phyloP scores from a whole-genome alignment of 2,797 vertebrate genomes.

The Xenentodon cancila region DNA sequence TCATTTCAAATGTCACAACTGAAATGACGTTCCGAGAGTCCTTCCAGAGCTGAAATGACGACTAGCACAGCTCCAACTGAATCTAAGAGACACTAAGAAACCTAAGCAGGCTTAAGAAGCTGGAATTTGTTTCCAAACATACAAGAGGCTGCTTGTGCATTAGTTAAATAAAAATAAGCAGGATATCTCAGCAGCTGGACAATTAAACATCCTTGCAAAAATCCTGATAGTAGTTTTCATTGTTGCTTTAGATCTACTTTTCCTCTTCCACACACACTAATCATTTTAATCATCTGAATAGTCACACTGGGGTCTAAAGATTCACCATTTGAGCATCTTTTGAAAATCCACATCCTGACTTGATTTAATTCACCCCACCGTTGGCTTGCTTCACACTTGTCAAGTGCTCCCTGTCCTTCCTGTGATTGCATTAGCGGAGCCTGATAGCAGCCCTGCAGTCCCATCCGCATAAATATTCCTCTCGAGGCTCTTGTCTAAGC shows the following conservation, averaged over 20 bases:
- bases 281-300: slow-evolving; percentile 63
- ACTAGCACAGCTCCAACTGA: too few relatives aligned
- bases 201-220: slow-evolving; percentile 25
- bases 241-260: slow-evolving; percentile 41
- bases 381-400: slow-evolving; percentile 68
- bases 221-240: slow-evolving; percentile 13
- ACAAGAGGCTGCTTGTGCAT: slow-evolving; percentile 7
- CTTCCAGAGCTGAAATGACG: too few relatives aligned
- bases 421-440: slow-evolving; percentile 77
- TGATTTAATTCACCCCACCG: slow-evolving; percentile 68
- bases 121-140: slow-evolving; percentile 10
- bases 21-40: too few relatives aligned
- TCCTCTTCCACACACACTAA: slow-evolving; percentile 42
- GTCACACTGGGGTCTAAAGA: slow-evolving; percentile 69
- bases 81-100: not conserved
- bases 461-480: slow-evolving; percentile 73
- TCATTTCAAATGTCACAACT: too few relatives aligned
- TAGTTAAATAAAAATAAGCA: not conserved
- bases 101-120: not conserved
- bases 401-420: slow-evolving; percentile 78
- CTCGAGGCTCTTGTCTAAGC: slow-evolving; percentile 80
- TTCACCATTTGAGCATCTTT: slow-evolving; percentile 62
- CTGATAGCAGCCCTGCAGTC: slow-evolving; percentile 67
- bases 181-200: slow-evolving; percentile 39
- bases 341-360: slow-evolving; percentile 75